Percentiles rank a stretch among this genome's conserved stretches.
These are phyloP conservation scores for Sclerurus mexicanus DNA, from an alignment of 2,113 vertebrate species.

Conservation along the genomic window DNA sequence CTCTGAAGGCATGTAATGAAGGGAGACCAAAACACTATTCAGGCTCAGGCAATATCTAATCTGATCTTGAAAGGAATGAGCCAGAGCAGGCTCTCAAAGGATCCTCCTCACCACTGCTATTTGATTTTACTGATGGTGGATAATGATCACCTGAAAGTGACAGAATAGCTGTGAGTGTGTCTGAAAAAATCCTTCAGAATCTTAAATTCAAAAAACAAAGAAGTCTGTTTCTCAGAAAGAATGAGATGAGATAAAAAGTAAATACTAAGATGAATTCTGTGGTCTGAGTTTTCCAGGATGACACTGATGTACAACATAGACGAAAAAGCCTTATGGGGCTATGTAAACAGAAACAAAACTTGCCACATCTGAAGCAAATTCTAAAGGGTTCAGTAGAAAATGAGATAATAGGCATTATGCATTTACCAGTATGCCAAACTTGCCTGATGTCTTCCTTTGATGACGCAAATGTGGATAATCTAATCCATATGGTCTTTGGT, in stretches of 20 bases:
- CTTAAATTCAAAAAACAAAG: neutral
- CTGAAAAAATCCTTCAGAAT: neutral
- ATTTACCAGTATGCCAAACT: neutral
- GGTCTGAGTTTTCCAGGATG: neutral
- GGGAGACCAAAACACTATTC: neutral
- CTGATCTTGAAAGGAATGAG: constrained; percentile 41
- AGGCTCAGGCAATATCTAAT: constrained; percentile 12
- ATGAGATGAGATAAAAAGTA: neutral
- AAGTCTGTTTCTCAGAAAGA: neutral
- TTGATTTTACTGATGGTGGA: neutral
- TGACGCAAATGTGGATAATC: neutral
- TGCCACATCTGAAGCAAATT: neutral
- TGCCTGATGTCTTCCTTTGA: neutral
- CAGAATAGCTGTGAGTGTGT: neutral
- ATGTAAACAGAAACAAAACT: neutral
- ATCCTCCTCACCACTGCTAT: neutral
- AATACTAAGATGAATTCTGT: neutral
- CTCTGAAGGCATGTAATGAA: neutral
- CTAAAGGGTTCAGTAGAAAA: neutral
- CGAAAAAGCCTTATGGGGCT: neutral
- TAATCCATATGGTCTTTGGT: neutral
- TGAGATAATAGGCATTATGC: neutral
- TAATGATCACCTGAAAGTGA: neutral
- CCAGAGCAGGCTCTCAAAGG: constrained; percentile 15
- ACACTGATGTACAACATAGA: neutral